Conservation (phyloP, 2,888 invertebrate genomes). For the Drosophila paranaensis region DNA sequence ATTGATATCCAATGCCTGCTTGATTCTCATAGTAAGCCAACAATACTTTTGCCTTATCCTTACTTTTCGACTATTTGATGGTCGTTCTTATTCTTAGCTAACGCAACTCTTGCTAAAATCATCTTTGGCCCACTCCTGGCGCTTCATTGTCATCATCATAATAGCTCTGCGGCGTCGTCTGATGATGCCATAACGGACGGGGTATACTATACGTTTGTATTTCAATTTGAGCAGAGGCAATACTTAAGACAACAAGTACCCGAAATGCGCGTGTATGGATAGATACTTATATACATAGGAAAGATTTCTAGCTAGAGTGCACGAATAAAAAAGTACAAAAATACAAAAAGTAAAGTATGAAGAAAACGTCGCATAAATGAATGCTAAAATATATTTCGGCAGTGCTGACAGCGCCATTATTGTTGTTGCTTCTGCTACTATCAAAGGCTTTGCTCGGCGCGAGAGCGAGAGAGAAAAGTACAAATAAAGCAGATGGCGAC, state of each 20-base stretch:
- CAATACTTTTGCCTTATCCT: neutral
- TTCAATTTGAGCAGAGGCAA: constrained; percentile 64
- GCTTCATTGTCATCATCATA: constrained; percentile 28
- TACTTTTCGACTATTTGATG: neutral
- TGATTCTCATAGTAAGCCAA: neutral
- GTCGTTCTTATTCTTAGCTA: constrained; percentile 4
- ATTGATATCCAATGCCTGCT: neutral
- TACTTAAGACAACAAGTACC: constrained; percentile 56
- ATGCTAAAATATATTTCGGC: constrained; percentile 74
- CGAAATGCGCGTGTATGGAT: constrained; percentile 57
- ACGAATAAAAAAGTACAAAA: constrained; percentile 36
- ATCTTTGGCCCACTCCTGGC: constrained; percentile 22
- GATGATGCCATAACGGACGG: constrained; percentile 73
- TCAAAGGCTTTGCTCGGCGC: constrained; percentile 64
- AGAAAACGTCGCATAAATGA: constrained; percentile 71
- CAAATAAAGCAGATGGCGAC: constrained; percentile 61
- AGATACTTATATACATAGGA: constrained; percentile 32
- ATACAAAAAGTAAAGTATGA: constrained; percentile 9
- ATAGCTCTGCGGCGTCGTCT: constrained; percentile 34
- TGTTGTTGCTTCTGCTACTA: constrained; percentile 63
- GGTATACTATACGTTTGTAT: constrained; percentile 44
- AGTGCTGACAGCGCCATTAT: constrained; percentile 46
- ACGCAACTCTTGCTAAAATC: neutral
- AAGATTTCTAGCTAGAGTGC: constrained; percentile 71
- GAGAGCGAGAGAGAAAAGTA: constrained; percentile 28